Evolutionary conservation across 2,797 vertebrate genomes (phyloP).

Genomic region (Notamacropus eugenii): DNA sequence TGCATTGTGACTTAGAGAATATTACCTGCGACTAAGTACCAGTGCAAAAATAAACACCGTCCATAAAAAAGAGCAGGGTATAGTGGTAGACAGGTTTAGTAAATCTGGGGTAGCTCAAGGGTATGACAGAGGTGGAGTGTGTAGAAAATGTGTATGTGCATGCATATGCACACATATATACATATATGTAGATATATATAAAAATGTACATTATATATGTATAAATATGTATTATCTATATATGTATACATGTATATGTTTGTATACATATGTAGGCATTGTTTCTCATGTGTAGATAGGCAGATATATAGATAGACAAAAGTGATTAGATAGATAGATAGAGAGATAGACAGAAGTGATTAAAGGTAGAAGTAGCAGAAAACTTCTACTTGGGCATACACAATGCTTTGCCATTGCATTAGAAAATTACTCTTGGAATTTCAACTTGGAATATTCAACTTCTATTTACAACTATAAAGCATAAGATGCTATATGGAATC

Average conservation of each 20-base stretch:
- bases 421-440: not conserved
- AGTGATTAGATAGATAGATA: not conserved
- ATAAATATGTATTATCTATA: not conserved
- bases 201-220: not conserved
- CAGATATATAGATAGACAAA: too few species aligned
- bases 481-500: constrained; percentile 3
- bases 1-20: not conserved
- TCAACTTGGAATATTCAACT: not conserved
- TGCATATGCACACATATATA: not conserved
- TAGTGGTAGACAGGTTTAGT: not conserved
- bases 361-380: not conserved
- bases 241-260: not conserved
- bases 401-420: not conserved
- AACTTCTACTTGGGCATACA: not conserved
- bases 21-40: not conserved
- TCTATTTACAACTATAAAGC: not conserved
- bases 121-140: not conserved
- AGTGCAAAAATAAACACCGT: not conserved
- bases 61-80: not conserved
- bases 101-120: not conserved
- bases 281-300: not conserved
- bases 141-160: not conserved
- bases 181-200: too few species aligned
- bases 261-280: not conserved
- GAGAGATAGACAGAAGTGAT: not conserved